Evolutionary conservation across 1,140 invertebrate species (phyloP).

Genomic region (Drosophila elegans): DNA sequence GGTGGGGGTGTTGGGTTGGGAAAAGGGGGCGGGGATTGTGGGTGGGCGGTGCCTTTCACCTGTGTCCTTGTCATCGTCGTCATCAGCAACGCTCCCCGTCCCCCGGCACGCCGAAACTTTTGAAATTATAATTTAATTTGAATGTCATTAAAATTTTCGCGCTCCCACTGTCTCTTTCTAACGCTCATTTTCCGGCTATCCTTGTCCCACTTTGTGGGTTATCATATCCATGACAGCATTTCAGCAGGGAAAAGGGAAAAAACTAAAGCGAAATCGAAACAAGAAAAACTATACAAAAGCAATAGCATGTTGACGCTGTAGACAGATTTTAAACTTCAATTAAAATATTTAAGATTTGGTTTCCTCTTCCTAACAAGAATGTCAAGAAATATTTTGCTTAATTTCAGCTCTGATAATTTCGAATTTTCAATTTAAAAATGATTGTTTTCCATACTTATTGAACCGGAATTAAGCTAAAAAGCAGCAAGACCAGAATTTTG

Average conservation of each 20-base stretch:
- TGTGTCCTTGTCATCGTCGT: slow-evolving; percentile 71
- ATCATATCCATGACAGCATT: slow-evolving; percentile 47
- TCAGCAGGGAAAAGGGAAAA: slow-evolving; percentile 18
- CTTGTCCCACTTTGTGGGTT: slow-evolving; percentile 6
- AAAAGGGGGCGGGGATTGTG: not conserved
- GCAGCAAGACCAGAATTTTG: not conserved
- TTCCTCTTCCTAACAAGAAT: no score
- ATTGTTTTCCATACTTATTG: not conserved
- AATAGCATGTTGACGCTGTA: not conserved
- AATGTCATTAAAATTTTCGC: slow-evolving; percentile 80
- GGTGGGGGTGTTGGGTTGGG: no score
- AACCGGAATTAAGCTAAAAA: not conserved
- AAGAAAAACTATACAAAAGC: slow-evolving; percentile 10
- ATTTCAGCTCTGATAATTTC: no score
- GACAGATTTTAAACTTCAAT: not conserved
- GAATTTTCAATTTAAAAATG: no score
- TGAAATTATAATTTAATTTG: slow-evolving; percentile 82
- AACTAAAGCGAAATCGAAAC: slow-evolving; percentile 15
- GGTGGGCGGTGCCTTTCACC: slow-evolving; percentile 32
- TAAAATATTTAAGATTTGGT: slow-evolving; percentile 1
- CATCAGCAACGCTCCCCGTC: slow-evolving; percentile 30
- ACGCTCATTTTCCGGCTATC: not conserved
- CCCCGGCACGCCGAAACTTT: slow-evolving; percentile 58
- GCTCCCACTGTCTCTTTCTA: slow-evolving; percentile 22
- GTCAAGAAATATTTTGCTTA: not conserved